Evolutionary conservation across 2,888 invertebrate genomes (phyloP), one percentile per base, ranked within the genome.

Genomic region (Melanostoma scalare): DNA sequence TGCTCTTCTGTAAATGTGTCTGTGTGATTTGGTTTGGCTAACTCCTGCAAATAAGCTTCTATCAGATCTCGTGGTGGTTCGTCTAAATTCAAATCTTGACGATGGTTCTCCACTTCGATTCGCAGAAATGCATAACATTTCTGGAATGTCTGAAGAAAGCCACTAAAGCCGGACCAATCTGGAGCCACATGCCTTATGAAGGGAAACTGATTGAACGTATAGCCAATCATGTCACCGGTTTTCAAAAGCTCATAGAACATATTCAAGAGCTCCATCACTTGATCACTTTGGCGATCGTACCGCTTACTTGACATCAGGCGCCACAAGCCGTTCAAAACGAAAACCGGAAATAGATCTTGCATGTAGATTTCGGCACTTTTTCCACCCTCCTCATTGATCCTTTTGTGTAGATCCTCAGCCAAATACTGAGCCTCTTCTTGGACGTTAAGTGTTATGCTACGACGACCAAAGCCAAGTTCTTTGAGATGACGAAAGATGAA

Each of bases 251-350:
- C 94, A 33, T 94, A 94, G 53, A 96, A 91, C 82, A 96, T 93
- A 36, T 91, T 92, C 90, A 96, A 94, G 0, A 96, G 91, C 20
- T 93, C 91, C 82, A 93, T 93, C 89, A 96, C 92, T 87, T 95
- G 94, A 38, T 93, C 92, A 86, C 96, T 95, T 40, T 94, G 94
- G 0, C 94, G 93, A 63, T 93, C 93, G 87, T 96, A 96, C 61
- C 96, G 92, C 50, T 93, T 93, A 2, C 96, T 95, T 4, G 96
- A 95, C 93, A 96, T 93, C 95, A 97, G 96, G 60, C 93, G 93
- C 96, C 96, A 97, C 0, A 96, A 89, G 0, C 95, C 95, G 87
- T 97, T 97, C 5, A 97, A 90, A 33, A 96, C 94, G 82, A 95
- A 94, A 0, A 96, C 94, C 31, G 94, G 95, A 87, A 96, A 96